Conservation (phyloP, 1,140 invertebrate genomes). For the Drosophila quadrilineata region DNA sequence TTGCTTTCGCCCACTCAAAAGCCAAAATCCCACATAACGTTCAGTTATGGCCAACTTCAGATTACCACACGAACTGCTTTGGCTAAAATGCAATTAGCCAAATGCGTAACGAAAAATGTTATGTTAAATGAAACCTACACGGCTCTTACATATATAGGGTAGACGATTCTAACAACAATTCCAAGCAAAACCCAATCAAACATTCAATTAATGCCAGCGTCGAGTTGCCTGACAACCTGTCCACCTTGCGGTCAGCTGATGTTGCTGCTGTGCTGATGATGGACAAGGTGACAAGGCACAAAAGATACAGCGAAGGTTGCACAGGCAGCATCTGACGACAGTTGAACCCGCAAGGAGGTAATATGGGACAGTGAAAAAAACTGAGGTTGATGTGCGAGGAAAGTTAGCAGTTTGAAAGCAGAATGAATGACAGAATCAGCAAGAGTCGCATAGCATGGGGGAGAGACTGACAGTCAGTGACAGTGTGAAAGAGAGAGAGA, state of each 20-base stretch:
- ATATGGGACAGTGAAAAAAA: conserved; percentile 5
- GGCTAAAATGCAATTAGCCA: conserved; percentile 50
- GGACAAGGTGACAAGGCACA: conserved; percentile 13
- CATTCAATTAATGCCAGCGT: conserved; percentile 16
- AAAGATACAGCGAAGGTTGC: conserved; percentile 2
- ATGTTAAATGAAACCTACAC: conserved; percentile 38
- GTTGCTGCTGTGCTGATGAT: conserved; percentile 11
- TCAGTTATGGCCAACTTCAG: conserved; percentile 21
- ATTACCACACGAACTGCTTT: too few species aligned
- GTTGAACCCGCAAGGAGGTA: conserved; percentile 13
- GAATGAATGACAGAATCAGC: not conserved
- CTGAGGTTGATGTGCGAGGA: conserved; percentile 6
- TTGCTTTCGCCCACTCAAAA: conserved; percentile 54
- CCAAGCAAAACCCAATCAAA: conserved; percentile 7
- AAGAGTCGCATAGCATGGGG: not conserved
- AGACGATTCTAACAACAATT: conserved; percentile 5
- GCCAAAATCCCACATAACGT: conserved; percentile 44
- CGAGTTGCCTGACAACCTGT: conserved; percentile 30
- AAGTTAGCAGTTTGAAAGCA: not conserved
- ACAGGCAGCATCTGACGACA: conserved; percentile 12
- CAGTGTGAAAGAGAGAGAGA: not conserved
- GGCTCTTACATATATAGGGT: conserved; percentile 4
- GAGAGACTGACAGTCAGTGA: not conserved
- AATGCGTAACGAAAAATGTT: conserved; percentile 47
- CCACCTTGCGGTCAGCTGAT: conserved; percentile 31